A percentile compares a stretch with the other conserved stretches of the same genome.
These are phyloP conservation scores for Rhyacophila evoluta DNA, from an alignment of 2,888 invertebrate genomes.

Conservation along the genomic window DNA sequence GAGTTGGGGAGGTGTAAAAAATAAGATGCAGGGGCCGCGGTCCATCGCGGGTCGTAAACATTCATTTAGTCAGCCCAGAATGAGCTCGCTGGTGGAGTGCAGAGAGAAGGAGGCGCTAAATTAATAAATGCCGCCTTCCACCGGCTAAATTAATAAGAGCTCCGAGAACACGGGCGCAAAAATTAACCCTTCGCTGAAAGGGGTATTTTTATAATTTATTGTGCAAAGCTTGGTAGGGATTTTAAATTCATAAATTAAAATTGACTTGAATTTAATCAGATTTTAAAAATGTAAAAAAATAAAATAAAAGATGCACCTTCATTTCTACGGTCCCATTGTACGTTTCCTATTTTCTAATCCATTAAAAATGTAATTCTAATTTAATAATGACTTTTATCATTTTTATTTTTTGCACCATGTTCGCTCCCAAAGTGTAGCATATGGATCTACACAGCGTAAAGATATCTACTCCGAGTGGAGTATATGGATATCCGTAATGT, in stretches of 20 bases:
- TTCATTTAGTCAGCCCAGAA: slow-evolving; percentile 46
- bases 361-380: too few relatives aligned
- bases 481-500: too few relatives aligned
- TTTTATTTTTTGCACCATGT: too few relatives aligned
- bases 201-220: neutral
- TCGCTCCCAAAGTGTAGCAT: too few relatives aligned
- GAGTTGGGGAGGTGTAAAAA: neutral
- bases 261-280: neutral
- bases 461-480: too few relatives aligned
- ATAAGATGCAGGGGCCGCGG: slow-evolving; percentile 40
- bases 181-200: slow-evolving; percentile 5
- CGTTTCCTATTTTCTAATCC: too few relatives aligned
- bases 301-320: neutral
- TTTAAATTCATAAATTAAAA: slow-evolving; percentile 21
- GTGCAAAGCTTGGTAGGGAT: slow-evolving; percentile 12
- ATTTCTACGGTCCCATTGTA: neutral
- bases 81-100: slow-evolving; percentile 26
- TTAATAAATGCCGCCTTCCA: slow-evolving; percentile 49
- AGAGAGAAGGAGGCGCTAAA: slow-evolving; percentile 30
- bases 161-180: slow-evolving; percentile 26
- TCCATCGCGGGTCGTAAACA: slow-evolving; percentile 47
- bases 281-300: neutral
- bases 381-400: too few relatives aligned
- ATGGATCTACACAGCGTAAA: too few relatives aligned
- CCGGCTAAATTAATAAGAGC: slow-evolving; percentile 50